phyloP scores from a whole-genome alignment of 2,797 vertebrate genomes.

The Eulemur coronatus region DNA sequence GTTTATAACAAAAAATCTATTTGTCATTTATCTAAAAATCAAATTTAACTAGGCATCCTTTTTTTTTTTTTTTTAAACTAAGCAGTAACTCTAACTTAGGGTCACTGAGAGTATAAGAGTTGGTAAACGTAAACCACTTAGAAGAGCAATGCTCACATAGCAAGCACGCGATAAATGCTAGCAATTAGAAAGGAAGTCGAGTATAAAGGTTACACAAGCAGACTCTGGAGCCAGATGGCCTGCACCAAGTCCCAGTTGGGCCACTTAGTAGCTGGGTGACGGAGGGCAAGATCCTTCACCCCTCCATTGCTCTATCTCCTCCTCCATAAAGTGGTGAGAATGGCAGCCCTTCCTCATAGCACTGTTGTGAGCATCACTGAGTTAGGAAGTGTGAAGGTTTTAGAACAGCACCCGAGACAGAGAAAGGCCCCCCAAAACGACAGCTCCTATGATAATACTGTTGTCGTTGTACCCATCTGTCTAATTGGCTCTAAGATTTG shows the following conservation, averaged over 20 bases:
- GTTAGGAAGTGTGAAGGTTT: neutral
- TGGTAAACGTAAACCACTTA: neutral
- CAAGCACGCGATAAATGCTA: neutral
- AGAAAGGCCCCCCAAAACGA: neutral
- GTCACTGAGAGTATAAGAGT: neutral
- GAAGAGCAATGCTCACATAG: neutral
- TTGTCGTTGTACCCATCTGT: neutral
- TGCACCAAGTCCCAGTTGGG: fast-evolving
- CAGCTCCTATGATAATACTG: neutral
- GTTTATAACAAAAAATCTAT: neutral
- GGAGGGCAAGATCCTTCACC: neutral
- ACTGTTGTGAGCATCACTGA: neutral
- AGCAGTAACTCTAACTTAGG: neutral
- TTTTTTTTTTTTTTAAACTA: neutral
- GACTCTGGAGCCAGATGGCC: neutral
- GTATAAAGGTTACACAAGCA: neutral
- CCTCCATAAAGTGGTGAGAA: neutral
- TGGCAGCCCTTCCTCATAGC: neutral
- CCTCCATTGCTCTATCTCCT: neutral
- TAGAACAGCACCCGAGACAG: neutral
- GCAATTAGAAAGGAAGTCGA: neutral
- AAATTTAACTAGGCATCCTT: neutral
- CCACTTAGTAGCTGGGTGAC: neutral
- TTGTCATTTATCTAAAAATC: constrained; percentile 19
- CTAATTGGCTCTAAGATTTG: neutral